Evolutionary conservation across 2,113 vertebrate species (phyloP).

Genomic region (Mus pahari): DNA sequence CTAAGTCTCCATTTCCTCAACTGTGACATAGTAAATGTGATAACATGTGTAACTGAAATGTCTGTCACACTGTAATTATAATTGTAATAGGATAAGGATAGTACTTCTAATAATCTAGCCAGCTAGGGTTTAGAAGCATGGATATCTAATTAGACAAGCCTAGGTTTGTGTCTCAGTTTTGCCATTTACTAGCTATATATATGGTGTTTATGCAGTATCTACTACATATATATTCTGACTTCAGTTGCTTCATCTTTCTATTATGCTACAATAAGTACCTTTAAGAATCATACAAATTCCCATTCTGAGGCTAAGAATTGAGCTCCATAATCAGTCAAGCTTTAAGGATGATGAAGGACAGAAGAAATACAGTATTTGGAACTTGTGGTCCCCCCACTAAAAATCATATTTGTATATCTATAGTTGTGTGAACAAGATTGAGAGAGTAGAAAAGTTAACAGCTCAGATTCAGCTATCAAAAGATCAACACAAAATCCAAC

Average conservation of each 20-base stretch:
- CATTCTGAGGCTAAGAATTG: background rate
- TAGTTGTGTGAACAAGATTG: background rate
- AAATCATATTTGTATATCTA: background rate
- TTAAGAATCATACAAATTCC: conserved; percentile 26
- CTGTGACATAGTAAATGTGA: background rate
- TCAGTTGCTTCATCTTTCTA: background rate
- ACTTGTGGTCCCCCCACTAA: background rate
- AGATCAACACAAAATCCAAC: conserved; percentile 44
- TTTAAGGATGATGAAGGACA: background rate
- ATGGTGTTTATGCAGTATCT: background rate
- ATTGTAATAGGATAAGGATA: background rate
- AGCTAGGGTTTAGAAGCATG: conserved; percentile 3
- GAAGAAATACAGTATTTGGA: background rate
- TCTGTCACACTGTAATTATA: background rate
- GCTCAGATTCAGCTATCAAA: conserved; percentile 34
- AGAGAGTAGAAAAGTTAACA: conserved; percentile 8
- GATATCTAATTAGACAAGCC: background rate
- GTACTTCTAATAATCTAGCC: background rate
- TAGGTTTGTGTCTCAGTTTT: conserved; percentile 7
- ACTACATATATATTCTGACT: background rate
- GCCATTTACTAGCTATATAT: background rate
- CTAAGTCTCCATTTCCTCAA: background rate
- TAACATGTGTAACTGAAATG: background rate
- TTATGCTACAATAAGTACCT: background rate
- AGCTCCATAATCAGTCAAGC: background rate